Evolutionary conservation across 2,797 vertebrate genomes (phyloP).

Genomic region (Mormyrops attenuatus): DNA sequence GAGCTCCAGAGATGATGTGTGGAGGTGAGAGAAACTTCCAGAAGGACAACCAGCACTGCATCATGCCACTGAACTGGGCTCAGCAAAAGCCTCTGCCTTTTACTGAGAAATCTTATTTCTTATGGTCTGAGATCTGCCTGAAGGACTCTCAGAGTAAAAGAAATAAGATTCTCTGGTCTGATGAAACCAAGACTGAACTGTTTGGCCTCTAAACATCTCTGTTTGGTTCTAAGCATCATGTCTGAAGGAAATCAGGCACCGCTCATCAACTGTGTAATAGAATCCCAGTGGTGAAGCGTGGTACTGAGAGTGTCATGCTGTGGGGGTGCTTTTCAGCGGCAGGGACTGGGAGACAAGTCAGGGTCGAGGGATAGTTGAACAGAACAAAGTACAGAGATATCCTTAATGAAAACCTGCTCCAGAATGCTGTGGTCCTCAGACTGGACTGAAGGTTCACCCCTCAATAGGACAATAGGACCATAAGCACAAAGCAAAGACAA

Average conservation of each 20-base stretch:
- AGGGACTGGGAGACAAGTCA: not conserved
- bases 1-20: not conserved
- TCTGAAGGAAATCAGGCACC: not conserved
- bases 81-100: not conserved
- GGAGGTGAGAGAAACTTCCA: not conserved
- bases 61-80: not conserved
- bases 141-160: not conserved
- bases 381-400: not conserved
- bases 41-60: not conserved
- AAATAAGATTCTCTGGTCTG: not conserved
- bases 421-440: not conserved
- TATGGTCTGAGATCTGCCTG: not conserved
- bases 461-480: not conserved
- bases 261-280: not conserved
- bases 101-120: not conserved
- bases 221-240: not conserved
- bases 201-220: not conserved
- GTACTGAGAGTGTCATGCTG: not conserved
- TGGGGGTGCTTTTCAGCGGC: not conserved
- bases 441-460: not conserved
- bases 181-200: not conserved
- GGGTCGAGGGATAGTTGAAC: not conserved
- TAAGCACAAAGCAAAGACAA: not conserved
- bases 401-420: not conserved
- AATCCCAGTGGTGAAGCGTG: not conserved